phyloP scores from a whole-genome alignment of 2,888 invertebrate genomes.

The Ichneumoninae sp. region DNA sequence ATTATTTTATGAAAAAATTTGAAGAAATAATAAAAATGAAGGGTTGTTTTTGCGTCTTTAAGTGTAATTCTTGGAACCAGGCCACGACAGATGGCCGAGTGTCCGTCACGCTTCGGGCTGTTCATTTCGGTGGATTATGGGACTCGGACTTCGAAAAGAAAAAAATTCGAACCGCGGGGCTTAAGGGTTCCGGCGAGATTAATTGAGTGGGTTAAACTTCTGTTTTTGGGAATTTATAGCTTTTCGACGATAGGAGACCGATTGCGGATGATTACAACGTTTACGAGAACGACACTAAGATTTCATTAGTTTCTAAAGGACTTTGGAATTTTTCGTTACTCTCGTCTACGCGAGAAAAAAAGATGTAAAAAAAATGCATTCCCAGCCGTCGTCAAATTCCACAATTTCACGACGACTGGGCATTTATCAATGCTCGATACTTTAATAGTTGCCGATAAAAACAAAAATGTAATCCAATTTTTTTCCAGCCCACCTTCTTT shows the following conservation, averaged over 20 bases:
- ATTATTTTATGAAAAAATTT: conserved; percentile 19
- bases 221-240: conserved; percentile 11
- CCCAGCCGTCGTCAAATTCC: background rate
- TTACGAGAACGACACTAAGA: background rate
- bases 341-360: background rate
- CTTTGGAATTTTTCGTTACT: background rate
- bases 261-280: conserved; percentile 38
- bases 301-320: conserved; percentile 15
- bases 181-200: background rate
- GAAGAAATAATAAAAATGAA: background rate
- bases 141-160: background rate
- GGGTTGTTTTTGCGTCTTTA: conserved; percentile 2
- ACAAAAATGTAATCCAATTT: background rate
- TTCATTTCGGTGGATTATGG: conserved; percentile 35
- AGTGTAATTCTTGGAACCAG: conserved; percentile 33
- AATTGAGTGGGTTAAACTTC: conserved; percentile 23
- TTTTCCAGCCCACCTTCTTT: background rate
- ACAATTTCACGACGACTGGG: conserved; percentile 1
- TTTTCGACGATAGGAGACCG: conserved; percentile 19
- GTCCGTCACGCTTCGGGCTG: conserved; percentile 42
- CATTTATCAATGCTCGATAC: background rate
- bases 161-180: background rate
- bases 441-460: background rate
- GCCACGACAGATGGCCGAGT: conserved; percentile 57
- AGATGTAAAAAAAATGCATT: too few species aligned